These are phyloP conservation scores for Eriosoma lanigerum DNA, from an alignment of 1,140 invertebrate genomes.

Conservation along the genomic window DNA sequence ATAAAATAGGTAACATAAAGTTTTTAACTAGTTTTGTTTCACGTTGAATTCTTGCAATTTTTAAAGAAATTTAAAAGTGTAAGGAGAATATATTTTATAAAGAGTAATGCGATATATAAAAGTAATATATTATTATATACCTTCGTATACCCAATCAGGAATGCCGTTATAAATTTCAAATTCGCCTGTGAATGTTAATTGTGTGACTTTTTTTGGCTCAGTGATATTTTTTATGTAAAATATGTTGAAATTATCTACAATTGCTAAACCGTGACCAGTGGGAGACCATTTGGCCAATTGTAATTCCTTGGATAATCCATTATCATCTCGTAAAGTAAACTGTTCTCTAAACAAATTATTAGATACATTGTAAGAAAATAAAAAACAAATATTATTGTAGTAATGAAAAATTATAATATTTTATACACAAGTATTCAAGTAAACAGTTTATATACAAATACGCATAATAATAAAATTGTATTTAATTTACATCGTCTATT, in stretches of 20 bases:
- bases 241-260: constrained; percentile 80
- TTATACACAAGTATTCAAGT: not conserved
- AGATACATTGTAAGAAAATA: not conserved
- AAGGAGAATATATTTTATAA: too few relatives aligned
- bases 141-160: constrained; percentile 82
- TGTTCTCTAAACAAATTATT: constrained; percentile 51
- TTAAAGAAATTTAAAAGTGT: too few relatives aligned
- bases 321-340: constrained; percentile 57
- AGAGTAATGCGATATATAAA: too few relatives aligned
- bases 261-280: constrained; percentile 69
- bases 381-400: too few relatives aligned
- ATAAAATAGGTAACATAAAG: too few relatives aligned
- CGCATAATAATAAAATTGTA: not conserved
- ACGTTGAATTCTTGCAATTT: too few relatives aligned
- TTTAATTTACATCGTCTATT: constrained; percentile 2
- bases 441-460: not conserved
- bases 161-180: constrained; percentile 72
- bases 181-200: not conserved
- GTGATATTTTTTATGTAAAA: constrained; percentile 66
- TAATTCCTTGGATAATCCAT: constrained; percentile 55
- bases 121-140: too few relatives aligned
- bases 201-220: constrained; percentile 58
- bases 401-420: too few relatives aligned
- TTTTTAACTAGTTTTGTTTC: too few relatives aligned
- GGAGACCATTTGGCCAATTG: constrained; percentile 67